Conservation (phyloP, 1,140 invertebrate species). For the Sweltsa coloradensis region DNA sequence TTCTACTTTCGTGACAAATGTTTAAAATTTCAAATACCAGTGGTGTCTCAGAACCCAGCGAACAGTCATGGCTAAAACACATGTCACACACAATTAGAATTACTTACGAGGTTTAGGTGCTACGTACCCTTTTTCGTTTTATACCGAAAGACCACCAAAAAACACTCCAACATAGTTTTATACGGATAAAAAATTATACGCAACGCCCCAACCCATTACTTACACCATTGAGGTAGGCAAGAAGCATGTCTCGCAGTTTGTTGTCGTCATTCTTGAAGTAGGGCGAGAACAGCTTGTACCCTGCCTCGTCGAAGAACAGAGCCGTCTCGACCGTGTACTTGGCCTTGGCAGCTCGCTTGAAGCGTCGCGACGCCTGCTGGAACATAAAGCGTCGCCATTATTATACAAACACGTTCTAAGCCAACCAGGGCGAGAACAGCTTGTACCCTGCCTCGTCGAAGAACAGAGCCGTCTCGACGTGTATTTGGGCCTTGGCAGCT, state of each 20-base stretch:
- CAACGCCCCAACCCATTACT: no score
- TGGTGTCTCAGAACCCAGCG: not conserved
- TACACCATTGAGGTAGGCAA: slow-evolving; percentile 63
- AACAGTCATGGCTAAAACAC: not conserved
- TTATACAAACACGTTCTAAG: no score
- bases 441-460: slow-evolving; percentile 58
- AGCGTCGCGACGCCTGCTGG: slow-evolving; percentile 16
- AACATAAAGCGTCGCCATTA: slow-evolving; percentile 15
- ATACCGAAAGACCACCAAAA: not conserved
- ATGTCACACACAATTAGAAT: not conserved
- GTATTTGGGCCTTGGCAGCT: no score
- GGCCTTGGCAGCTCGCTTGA: slow-evolving; percentile 25
- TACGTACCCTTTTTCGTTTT: not conserved
- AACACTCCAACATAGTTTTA: not conserved
- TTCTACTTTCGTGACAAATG: no score
- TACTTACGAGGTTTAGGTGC: not conserved
- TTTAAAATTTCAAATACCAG: not conserved
- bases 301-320: slow-evolving; percentile 60
- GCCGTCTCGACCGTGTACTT: slow-evolving; percentile 48
- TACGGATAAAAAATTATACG: not conserved
- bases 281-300: slow-evolving; percentile 53
- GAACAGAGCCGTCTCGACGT: slow-evolving; percentile 58
- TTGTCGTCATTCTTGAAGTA: slow-evolving; percentile 48
- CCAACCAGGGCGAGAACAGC: slow-evolving; percentile 52
- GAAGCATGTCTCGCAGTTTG: slow-evolving; percentile 51